Base-by-base conservation (phyloP, 35 echinoderm and acorn worm genomes). In the Chiridota heheva region DNA sequence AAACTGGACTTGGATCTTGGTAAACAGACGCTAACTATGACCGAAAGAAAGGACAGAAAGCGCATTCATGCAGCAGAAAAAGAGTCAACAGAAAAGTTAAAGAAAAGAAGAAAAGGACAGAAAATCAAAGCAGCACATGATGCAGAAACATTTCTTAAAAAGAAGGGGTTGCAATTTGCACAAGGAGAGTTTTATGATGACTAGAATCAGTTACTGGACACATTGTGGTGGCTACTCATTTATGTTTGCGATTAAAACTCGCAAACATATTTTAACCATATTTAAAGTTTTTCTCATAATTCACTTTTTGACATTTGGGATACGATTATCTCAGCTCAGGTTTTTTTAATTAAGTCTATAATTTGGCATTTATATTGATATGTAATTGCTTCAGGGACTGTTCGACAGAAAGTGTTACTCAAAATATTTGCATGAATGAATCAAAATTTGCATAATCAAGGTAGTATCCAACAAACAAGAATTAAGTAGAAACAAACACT, bases 291-390 rank as follows among this genome's bases (percentile, higher is more conserved):
- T n/a, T n/a, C n/a, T n/a, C n/a, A n/a, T n/a, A n/a, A n/a, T n/a
- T n/a, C n/a, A n/a, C n/a, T n/a, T n/a, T n/a, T n/a, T n/a, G n/a
- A n/a, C n/a, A n/a, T n/a, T n/a, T 31, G 25, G 58, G 58, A n/a
- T n/a, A n/a, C n/a, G n/a, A n/a, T n/a, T n/a, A n/a, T n/a, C n/a
- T n/a, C n/a, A n/a, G n/a, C n/a, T n/a, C n/a, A n/a, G n/a, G n/a
- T n/a, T 68, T 12, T 68, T 30, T 68, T 68, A 30, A 33, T 37
- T 68, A 30, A 68, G 5, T 32, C 64, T 68, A 35, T 37, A 28
- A 68, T 68, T 68, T 68, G 1, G 64, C 64, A 30, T 35, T 20
- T 28, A 37, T 33, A 6, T 68, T 13, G 31, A 12, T 68, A 17
- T 33, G 34, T 18, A 37, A 5, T 37, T 37, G 1, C 64, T 37